These are phyloP conservation scores for Thecophora atra DNA, from an alignment of 2,888 invertebrate genomes.

Conservation along the genomic window DNA sequence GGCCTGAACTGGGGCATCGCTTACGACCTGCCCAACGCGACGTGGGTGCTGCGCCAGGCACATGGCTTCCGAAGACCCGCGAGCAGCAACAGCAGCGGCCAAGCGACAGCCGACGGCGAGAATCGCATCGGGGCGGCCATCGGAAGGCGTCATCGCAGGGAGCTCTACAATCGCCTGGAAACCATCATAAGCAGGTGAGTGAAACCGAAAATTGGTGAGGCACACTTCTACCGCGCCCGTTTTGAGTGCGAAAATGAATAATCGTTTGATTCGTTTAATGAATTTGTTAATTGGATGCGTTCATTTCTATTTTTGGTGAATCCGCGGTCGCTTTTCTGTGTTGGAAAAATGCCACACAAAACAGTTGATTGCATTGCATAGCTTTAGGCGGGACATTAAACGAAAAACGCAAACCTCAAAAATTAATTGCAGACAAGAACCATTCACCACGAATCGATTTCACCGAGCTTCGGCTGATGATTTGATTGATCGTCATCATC, in stretches of 20 bases:
- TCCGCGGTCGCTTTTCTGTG: not conserved
- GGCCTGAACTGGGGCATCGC: slow-evolving; percentile 78
- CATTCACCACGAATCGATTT: not conserved
- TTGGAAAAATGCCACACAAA: not conserved
- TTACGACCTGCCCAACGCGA: slow-evolving; percentile 71
- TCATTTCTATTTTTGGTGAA: not conserved
- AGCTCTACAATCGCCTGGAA: slow-evolving; percentile 76
- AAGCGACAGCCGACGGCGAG: slow-evolving; percentile 38
- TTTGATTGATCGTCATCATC: not conserved
- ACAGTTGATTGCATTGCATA: not conserved
- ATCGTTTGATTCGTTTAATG: too few relatives aligned
- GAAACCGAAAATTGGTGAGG: not conserved
- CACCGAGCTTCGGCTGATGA: not conserved
- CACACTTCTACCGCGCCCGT: not conserved
- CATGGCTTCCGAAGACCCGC: not conserved
- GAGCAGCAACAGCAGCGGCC: not conserved
- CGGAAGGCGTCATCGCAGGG: slow-evolving; percentile 72
- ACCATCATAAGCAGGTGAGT: slow-evolving; percentile 75
- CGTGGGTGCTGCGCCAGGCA: slow-evolving; percentile 67
- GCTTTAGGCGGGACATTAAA: not conserved
- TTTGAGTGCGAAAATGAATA: too few relatives aligned
- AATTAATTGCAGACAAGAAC: slow-evolving; percentile 7
- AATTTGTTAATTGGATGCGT: too few relatives aligned
- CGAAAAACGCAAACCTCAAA: not conserved
- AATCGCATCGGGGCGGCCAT: slow-evolving; percentile 52